Evolutionary conservation across 2,888 invertebrate species (phyloP).

Genomic region (Pristionchus mayeri): DNA sequence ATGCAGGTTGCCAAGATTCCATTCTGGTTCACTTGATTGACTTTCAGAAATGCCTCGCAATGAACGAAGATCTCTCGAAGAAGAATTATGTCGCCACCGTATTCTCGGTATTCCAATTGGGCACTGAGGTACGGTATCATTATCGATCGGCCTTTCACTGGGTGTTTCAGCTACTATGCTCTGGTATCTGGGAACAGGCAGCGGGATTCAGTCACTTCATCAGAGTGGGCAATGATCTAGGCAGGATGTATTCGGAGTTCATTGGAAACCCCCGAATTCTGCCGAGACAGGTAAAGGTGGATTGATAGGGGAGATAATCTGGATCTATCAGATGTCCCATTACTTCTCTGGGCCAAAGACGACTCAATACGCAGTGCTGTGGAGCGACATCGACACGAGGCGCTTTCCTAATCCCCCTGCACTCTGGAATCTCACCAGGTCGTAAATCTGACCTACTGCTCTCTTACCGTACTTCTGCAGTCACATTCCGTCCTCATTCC

Average conservation of each 20-base stretch:
- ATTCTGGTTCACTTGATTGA: background rate
- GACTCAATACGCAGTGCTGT: constrained; percentile 69
- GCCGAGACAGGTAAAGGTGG: constrained; percentile 7
- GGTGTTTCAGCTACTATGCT: constrained; percentile 65
- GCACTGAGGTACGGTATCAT: constrained; percentile 35
- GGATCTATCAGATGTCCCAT: constrained; percentile 25
- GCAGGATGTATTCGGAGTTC: constrained; percentile 51
- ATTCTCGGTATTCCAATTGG: constrained; percentile 48
- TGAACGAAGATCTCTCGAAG: constrained; percentile 40
- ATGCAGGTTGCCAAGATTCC: constrained; percentile 54
- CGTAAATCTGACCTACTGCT: background rate
- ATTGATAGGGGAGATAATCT: background rate
- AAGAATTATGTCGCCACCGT: constrained; percentile 35
- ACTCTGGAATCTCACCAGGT: constrained; percentile 67
- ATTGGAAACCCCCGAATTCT: constrained; percentile 11
- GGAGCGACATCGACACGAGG: constrained; percentile 71
- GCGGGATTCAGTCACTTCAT: constrained; percentile 68
- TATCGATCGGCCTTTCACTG: background rate
- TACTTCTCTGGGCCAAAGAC: constrained; percentile 40
- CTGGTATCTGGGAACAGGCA: constrained; percentile 74
- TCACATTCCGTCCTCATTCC: constrained; percentile 27
- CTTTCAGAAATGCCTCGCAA: constrained; percentile 38
- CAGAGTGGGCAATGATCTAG: constrained; percentile 67
- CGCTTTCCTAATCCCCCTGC: constrained; percentile 71
- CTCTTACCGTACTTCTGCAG: constrained; percentile 13